phyloP scores from a whole-genome alignment of 2,113 vertebrate species.

The Tinamus guttatus region DNA sequence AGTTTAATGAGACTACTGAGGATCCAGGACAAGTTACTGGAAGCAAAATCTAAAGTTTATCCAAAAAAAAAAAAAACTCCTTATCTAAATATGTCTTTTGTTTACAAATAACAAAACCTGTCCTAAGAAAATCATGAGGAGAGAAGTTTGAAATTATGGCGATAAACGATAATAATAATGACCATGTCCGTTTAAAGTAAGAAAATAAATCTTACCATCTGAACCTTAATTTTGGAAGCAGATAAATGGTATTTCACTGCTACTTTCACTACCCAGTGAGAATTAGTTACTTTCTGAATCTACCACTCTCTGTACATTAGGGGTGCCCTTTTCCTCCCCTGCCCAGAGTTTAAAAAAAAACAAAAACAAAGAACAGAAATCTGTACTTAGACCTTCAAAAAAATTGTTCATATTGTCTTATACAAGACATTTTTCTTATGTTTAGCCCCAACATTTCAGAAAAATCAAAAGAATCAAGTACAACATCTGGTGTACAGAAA shows the following conservation, averaged over 20 bases:
- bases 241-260: not conserved
- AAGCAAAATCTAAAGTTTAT: not conserved
- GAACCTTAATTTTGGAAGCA: not conserved
- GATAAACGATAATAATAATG: not conserved
- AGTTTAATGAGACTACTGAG: fast-evolving
- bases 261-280: not conserved
- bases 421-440: not conserved
- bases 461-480: not conserved
- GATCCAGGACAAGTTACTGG: not conserved
- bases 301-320: not conserved
- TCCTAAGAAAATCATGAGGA: not conserved
- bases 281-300: not conserved
- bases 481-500: not conserved
- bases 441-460: not conserved
- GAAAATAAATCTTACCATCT: not conserved
- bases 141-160: not conserved
- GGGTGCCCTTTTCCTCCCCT: not conserved
- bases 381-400: not conserved
- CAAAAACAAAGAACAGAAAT: too few species aligned
- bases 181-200: not conserved
- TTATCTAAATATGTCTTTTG: fast-evolving
- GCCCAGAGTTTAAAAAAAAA: not conserved
- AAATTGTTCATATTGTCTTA: not conserved
- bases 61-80: not conserved
- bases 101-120: not conserved